Evolutionary conservation across 2,888 invertebrate genomes (phyloP).

Genomic region (Mamestra brassicae): DNA sequence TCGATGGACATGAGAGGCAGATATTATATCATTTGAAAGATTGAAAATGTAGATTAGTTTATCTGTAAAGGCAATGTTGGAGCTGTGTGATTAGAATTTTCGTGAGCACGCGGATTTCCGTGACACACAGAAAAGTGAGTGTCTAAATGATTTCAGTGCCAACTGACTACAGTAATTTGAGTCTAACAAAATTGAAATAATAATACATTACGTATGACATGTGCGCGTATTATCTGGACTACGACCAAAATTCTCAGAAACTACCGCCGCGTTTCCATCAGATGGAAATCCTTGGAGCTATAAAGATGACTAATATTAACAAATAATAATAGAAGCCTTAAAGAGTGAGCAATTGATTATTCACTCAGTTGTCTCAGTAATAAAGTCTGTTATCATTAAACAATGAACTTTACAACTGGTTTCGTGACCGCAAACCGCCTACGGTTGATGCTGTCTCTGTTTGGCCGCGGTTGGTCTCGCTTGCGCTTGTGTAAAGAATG

Average conservation of each 20-base stretch:
- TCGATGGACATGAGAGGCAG: background rate
- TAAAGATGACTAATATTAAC: conserved; percentile 78
- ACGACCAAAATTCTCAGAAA: conserved; percentile 38
- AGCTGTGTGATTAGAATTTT: background rate
- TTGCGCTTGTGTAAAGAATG: conserved; percentile 74
- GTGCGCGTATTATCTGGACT: conserved; percentile 17
- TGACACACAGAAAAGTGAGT: background rate
- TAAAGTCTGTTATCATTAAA: conserved; percentile 71
- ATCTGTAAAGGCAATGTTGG: background rate
- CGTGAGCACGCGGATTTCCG: conserved; percentile 2
- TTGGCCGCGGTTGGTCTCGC: conserved; percentile 64
- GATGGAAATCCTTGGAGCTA: conserved; percentile 64
- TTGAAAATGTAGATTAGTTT: conserved; percentile 6
- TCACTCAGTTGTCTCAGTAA: conserved; percentile 64
- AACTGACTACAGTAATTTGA: conserved; percentile 26
- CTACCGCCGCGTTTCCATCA: conserved; percentile 50
- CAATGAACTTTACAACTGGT: conserved; percentile 79
- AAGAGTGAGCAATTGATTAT: conserved; percentile 62
- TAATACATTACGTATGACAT: conserved; percentile 9
- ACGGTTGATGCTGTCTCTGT: conserved; percentile 67
- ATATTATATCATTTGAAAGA: background rate
- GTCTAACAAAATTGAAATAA: conserved; percentile 10
- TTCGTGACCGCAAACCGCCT: conserved; percentile 82
- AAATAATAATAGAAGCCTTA: conserved; percentile 73
- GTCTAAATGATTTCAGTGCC: background rate